Percentiles rank a stretch among this genome's conserved stretches.
Evolutionary conservation across 2,888 invertebrate species (phyloP).

Genomic region (Hedya salicella): DNA sequence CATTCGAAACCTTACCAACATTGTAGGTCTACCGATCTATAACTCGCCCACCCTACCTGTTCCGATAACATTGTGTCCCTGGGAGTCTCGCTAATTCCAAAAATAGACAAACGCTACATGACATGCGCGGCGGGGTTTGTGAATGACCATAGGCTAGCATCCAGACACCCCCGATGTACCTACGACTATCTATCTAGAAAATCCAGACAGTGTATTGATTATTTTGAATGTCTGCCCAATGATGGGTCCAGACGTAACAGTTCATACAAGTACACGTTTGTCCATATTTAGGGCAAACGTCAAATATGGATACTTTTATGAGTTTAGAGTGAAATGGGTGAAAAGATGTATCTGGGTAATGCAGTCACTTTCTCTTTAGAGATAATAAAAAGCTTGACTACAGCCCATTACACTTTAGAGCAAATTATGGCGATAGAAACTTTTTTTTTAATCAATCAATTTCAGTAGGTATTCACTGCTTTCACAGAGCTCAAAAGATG

Average conservation of each 20-base stretch:
- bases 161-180: constrained; percentile 28
- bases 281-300: too few species aligned
- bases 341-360: too few species aligned
- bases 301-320: too few species aligned
- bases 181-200: constrained; percentile 21
- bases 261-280: background rate
- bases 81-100: constrained; percentile 5
- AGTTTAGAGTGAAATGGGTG: too few species aligned
- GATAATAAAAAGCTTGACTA: too few species aligned
- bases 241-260: background rate
- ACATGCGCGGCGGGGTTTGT: constrained; percentile 28
- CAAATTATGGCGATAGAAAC: too few species aligned
- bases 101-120: constrained; percentile 36
- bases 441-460: too few species aligned
- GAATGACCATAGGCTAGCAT: constrained; percentile 19
- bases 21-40: background rate
- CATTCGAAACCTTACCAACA: background rate
- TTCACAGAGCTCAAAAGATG: too few species aligned
- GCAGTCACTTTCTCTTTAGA: too few species aligned
- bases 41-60: background rate
- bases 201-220: constrained; percentile 36
- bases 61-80: constrained; percentile 10
- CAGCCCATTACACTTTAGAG: too few species aligned
- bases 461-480: too few species aligned
- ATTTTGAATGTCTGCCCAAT: constrained; percentile 8